Percentiles rank a stretch among this genome's conserved stretches.
phyloP scores from a whole-genome alignment of 2,113 vertebrate genomes.

The Eudyptes chrysolophus region DNA sequence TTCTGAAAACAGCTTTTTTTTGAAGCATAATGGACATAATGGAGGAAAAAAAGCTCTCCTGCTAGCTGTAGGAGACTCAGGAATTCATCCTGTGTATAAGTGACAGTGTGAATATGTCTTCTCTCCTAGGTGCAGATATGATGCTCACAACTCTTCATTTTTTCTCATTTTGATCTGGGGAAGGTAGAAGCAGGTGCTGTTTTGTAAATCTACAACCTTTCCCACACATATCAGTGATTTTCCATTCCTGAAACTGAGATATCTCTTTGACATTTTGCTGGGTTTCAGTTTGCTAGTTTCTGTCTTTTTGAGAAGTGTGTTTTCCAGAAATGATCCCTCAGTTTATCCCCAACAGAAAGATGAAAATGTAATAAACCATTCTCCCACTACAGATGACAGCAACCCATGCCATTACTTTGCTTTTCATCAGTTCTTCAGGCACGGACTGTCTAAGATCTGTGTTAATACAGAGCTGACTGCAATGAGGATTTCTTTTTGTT shows the following conservation, averaged over 20 bases:
- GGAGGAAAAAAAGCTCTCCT: not conserved
- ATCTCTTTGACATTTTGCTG: not conserved
- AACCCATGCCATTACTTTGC: too few relatives aligned
- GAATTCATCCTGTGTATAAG: not conserved
- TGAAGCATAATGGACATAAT: not conserved
- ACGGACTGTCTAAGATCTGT: not conserved
- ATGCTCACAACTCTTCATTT: not conserved
- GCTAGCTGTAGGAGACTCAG: not conserved
- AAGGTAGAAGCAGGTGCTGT: not conserved
- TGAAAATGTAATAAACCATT: not conserved
- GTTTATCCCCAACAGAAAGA: not conserved
- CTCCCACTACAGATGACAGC: too few relatives aligned
- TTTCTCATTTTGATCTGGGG: not conserved
- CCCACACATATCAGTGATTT: not conserved
- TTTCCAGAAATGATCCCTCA: not conserved
- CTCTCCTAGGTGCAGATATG: not conserved
- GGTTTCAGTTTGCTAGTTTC: not conserved
- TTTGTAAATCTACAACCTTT: not conserved
- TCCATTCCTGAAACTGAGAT: not conserved
- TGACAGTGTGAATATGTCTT: not conserved
- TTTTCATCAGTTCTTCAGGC: not conserved
- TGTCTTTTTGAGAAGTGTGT: not conserved
- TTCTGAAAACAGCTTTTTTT: not conserved
- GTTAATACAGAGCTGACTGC: not conserved
- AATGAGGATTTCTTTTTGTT: not conserved